Evolutionary conservation across 2,113 vertebrate species (phyloP), one percentile per base, ranked within the genome.

Genomic region (Coryphaenoides rupestris): DNA sequence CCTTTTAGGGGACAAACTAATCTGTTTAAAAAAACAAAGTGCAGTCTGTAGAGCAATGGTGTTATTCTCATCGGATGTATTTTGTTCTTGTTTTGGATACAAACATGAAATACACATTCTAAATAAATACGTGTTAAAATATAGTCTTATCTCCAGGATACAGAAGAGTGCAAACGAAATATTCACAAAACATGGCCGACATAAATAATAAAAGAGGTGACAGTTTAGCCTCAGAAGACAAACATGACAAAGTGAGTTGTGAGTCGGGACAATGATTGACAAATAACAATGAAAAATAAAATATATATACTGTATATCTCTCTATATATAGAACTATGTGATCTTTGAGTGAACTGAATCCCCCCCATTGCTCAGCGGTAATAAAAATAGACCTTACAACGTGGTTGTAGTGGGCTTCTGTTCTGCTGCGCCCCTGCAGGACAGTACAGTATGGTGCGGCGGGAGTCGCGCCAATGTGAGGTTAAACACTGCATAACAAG

Each of bases 101-200:
- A 85, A 88, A 91, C 83, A 62, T 57, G 33, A 64, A 82, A 84
- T 60, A 58, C 70, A 85, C 69, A 86, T 73, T 81, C 68, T 75
- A 85, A 87, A 72, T 78, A 65, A 63, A 73, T 74, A 82, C n/a
- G 78, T 80, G 78, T 82, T 87, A 76, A 88, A 87, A 89, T 84
- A 87, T 76, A 84, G 45, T 85, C 55, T 85, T 85, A 50, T 82
- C 74, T 84, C 74, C 79, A 76, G 77, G 75, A 88, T 91, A 91
- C 73, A 91, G 90, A 86, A 89, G 73, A 89, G 89, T 40, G 79
- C 75, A 86, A 90, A 89, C 78, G 53, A 80, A 84, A 82, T 28
- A 70, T 74, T 67, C 68, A 74, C 66, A 62, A 21, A 68, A 2
- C 40, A 75, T 70, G 60, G 40, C 75, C 28, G 75, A 80, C 26